Percentiles rank a stretch among this genome's conserved stretches.
These are phyloP conservation scores for Cynoglossus semilaevis DNA, from an alignment of 2,113 vertebrate genomes.

Conservation along the genomic window DNA sequence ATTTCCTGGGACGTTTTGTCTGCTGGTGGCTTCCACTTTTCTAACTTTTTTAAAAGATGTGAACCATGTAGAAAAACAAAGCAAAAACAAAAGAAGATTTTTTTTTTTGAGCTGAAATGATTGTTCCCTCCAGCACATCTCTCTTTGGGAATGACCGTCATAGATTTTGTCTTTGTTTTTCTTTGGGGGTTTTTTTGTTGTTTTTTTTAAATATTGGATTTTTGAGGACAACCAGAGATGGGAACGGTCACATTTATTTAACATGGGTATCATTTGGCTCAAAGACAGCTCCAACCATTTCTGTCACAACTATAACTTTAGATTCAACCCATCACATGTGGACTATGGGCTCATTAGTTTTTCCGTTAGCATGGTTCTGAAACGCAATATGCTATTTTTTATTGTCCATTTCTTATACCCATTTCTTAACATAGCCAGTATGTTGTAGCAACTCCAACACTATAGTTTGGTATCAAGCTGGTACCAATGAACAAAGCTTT, in stretches of 20 bases:
- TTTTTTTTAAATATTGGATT: conserved; percentile 18
- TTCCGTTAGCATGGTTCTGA: conserved; percentile 71
- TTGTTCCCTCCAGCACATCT: conserved; percentile 65
- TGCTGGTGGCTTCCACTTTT: conserved; percentile 80
- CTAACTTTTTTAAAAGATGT: conserved; percentile 68
- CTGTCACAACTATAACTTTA: conserved; percentile 72
- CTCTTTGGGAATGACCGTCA: conserved; percentile 48
- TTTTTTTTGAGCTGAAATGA: conserved; percentile 55
- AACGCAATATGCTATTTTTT: conserved; percentile 55
- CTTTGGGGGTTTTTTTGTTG: conserved; percentile 33
- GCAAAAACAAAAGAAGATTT: conserved; percentile 69
- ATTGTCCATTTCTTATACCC: conserved; percentile 40
- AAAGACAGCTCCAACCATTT: conserved; percentile 52
- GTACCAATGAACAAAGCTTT: conserved; percentile 48
- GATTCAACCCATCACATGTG: conserved; percentile 59
- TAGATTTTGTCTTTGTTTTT: conserved; percentile 8
- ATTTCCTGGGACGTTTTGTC: conserved; percentile 68
- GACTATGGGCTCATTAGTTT: conserved; percentile 48
- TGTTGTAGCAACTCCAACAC: conserved; percentile 64
- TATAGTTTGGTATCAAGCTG: conserved; percentile 35
- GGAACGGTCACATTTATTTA: conserved; percentile 68
- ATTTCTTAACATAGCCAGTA: conserved; percentile 47
- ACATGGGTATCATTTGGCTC: conserved; percentile 48
- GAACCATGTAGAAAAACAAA: conserved; percentile 64
- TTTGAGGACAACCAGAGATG: conserved; percentile 47